phyloP scores from a whole-genome alignment of 2,113 vertebrate species.

The Myotis davidii region DNA sequence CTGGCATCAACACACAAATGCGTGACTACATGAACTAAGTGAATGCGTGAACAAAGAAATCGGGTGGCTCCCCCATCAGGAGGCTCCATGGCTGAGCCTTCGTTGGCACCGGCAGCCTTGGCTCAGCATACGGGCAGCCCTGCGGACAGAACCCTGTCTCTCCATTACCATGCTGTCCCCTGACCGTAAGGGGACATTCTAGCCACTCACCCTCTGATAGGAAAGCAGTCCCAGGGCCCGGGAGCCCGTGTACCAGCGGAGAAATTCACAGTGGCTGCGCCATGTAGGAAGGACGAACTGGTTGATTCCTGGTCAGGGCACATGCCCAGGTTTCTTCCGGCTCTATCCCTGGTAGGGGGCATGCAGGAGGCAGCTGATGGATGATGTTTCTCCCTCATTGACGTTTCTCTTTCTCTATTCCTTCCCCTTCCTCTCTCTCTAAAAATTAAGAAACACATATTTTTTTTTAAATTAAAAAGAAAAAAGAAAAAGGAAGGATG shows the following conservation, averaged over 20 bases:
- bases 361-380: too few relatives aligned
- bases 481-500: not conserved
- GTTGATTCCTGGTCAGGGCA: not conserved
- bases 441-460: too few relatives aligned
- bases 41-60: not conserved
- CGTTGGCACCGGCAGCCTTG: not conserved
- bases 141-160: slow-evolving; percentile 5
- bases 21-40: not conserved
- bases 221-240: slow-evolving; percentile 40
- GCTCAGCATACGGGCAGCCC: not conserved
- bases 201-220: slow-evolving; percentile 14
- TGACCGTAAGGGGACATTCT: slow-evolving; percentile 46
- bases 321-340: too few relatives aligned
- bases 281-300: slow-evolving; percentile 52
- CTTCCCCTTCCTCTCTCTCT: too few relatives aligned
- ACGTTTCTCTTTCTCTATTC: too few relatives aligned
- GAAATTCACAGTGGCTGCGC: slow-evolving; percentile 40
- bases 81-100: not conserved
- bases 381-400: too few relatives aligned
- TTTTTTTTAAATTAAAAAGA: too few relatives aligned
- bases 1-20: not conserved
- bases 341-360: too few relatives aligned
- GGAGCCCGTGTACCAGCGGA: slow-evolving; percentile 54
- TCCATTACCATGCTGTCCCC: not conserved
- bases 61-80: not conserved